phyloP scores from a whole-genome alignment of 2,797 vertebrate species.

The Acridotheres tristis region DNA sequence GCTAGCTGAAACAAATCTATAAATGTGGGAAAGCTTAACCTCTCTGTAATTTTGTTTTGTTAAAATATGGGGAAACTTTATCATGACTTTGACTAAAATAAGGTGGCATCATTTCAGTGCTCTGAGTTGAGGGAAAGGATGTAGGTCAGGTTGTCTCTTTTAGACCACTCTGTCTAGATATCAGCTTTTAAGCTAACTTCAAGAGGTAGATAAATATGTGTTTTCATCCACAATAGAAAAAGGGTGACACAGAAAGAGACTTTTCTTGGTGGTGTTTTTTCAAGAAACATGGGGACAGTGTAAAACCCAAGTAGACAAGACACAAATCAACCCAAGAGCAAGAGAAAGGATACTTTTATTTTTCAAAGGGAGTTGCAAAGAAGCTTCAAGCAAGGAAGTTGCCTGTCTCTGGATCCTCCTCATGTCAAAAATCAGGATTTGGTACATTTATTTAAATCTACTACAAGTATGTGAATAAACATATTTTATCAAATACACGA shows the following conservation, averaged over 20 bases:
- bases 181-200: neutral
- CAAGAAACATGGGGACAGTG: fast-evolving
- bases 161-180: neutral
- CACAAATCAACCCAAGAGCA: neutral
- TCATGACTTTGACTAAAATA: neutral
- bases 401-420: neutral
- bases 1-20: neutral
- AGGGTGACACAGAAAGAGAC: neutral
- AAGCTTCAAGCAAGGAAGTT: neutral
- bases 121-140: neutral
- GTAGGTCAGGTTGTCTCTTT: neutral
- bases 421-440: neutral
- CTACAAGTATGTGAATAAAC: neutral
- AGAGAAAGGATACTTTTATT: neutral
- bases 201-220: neutral
- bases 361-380: neutral
- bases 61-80: neutral
- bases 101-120: neutral
- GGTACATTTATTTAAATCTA: neutral
- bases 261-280: neutral
- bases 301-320: neutral
- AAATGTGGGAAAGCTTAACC: neutral
- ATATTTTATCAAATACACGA: neutral
- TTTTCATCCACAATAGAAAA: neutral
- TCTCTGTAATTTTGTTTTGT: neutral